Percentiles rank a stretch among this genome's conserved stretches.
phyloP scores from a whole-genome alignment of 2,888 invertebrate genomes.

The Agrotis ipsilon region DNA sequence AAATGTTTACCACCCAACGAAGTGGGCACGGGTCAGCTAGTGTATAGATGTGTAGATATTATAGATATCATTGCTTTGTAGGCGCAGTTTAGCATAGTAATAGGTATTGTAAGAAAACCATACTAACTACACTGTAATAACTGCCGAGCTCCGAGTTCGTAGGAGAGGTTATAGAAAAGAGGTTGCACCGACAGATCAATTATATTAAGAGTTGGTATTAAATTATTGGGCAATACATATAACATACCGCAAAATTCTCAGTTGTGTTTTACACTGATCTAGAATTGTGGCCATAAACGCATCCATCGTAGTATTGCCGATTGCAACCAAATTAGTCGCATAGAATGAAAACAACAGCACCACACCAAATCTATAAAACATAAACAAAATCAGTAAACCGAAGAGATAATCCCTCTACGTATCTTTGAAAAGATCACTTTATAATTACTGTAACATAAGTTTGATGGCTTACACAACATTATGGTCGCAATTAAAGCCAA shows the following conservation, averaged over 20 bases:
- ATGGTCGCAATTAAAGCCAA: conserved; percentile 56
- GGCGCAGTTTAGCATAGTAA: no score
- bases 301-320: conserved; percentile 84
- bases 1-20: no score
- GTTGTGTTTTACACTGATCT: conserved; percentile 77
- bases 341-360: conserved; percentile 77
- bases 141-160: no score
- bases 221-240: background rate
- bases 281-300: conserved; percentile 79
- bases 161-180: no score
- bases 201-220: no score
- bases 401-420: background rate
- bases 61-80: no score
- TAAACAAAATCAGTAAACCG: background rate
- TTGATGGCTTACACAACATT: conserved; percentile 38
- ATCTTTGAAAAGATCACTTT: background rate
- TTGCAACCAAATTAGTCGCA: conserved; percentile 77
- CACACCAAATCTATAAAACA: conserved; percentile 69
- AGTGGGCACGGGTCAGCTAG: no score
- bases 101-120: no score
- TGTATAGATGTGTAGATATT: no score
- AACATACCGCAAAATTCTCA: conserved; percentile 75
- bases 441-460: background rate
- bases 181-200: no score
- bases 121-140: no score